A percentile compares a stretch with the other conserved stretches of the same genome.
Evolutionary conservation across 2,797 vertebrate species (phyloP).

Genomic region (Acrossocheilus wenchowensis): DNA sequence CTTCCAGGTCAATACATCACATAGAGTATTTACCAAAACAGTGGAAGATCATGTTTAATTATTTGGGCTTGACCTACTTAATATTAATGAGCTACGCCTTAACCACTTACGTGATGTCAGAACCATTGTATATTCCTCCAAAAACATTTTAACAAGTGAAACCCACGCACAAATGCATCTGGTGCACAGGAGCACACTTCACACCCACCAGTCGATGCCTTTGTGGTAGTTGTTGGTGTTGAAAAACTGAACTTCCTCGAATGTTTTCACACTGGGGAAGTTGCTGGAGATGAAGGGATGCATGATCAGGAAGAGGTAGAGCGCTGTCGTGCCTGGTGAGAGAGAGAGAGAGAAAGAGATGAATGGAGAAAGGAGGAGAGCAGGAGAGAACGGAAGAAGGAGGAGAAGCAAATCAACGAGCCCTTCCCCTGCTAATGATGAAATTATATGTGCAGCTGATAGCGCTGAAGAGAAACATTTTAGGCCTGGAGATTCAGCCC

Average conservation of each 20-base stretch:
- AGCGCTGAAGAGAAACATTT: conserved; percentile 42
- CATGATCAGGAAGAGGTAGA: conserved; percentile 98
- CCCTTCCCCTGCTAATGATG: conserved; percentile 48
- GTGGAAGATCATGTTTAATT: not conserved
- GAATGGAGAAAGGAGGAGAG: not conserved
- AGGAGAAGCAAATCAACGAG: conserved; percentile 33
- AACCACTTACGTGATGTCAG: not conserved
- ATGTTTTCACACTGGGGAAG: conserved; percentile 93
- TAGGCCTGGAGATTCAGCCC: conserved; percentile 34
- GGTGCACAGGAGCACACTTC: not conserved
- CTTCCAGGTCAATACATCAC: not conserved
- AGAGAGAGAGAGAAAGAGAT: conserved; percentile 13
- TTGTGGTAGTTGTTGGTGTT: conserved; percentile 98
- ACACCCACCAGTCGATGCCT: conserved; percentile 92
- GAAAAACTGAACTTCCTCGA: conserved; percentile 98
- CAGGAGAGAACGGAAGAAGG: conserved; percentile 6
- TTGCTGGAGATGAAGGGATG: conserved; percentile 96
- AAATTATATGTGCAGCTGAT: conserved; percentile 50
- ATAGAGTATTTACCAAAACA: not conserved
- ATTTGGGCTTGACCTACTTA: not conserved
- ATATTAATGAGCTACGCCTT: conserved; percentile 26
- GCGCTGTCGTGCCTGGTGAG: conserved; percentile 90
- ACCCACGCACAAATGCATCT: not conserved
- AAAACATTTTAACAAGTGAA: conserved; percentile 1
- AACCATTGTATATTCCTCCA: not conserved